phyloP scores from a whole-genome alignment of 2,888 invertebrate genomes.

The Tipula vernalis region DNA sequence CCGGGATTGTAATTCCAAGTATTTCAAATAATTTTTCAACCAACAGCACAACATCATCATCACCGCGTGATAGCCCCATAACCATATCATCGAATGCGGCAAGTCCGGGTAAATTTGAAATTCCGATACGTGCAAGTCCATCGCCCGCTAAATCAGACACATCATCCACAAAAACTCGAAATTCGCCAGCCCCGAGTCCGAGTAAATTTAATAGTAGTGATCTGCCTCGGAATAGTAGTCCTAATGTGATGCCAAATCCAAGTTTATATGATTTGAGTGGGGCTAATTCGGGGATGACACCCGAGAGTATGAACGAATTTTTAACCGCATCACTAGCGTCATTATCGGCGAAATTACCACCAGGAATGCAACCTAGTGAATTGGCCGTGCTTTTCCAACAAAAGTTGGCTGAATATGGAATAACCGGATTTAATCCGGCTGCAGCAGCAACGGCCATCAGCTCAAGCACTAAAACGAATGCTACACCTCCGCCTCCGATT shows the following conservation, averaged over 20 bases:
- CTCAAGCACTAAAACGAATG: background rate
- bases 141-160: conserved; percentile 46
- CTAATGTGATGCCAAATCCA: conserved; percentile 32
- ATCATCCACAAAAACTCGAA: conserved; percentile 42
- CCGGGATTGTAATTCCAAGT: conserved; percentile 22
- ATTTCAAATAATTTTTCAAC: conserved; percentile 12
- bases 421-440: conserved; percentile 30
- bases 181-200: conserved; percentile 39
- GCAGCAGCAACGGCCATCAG: conserved; percentile 33
- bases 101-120: conserved; percentile 39
- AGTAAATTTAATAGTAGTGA: conserved; percentile 34
- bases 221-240: conserved; percentile 26
- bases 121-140: conserved; percentile 45
- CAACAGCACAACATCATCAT: conserved; percentile 22
- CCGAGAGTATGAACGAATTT: conserved; percentile 25
- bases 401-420: conserved; percentile 30
- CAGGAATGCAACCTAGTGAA: conserved; percentile 32
- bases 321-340: conserved; percentile 34
- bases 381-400: conserved; percentile 30
- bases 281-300: conserved; percentile 13
- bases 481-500: background rate
- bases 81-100: conserved; percentile 34
- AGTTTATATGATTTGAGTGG: conserved; percentile 22
- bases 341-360: conserved; percentile 31
- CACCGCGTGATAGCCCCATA: conserved; percentile 34